A percentile compares a stretch with the other conserved stretches of the same genome.
These are phyloP conservation scores for Hylaea fasciaria DNA, from an alignment of 2,888 invertebrate genomes.

Conservation along the genomic window DNA sequence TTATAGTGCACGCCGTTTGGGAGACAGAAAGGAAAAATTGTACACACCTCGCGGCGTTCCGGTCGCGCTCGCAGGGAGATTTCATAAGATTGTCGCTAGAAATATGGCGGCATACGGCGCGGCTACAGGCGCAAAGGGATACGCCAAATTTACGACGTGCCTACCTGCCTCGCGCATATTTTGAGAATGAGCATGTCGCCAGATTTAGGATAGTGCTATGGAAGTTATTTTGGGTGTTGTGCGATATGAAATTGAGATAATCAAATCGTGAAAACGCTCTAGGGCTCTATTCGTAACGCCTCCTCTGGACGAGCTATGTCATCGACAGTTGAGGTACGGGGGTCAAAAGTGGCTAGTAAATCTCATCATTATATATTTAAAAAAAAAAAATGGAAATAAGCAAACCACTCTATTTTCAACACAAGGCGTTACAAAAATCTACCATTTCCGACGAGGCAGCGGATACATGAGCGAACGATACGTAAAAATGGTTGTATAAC, in stretches of 20 bases:
- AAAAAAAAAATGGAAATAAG: background rate
- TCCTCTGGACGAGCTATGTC: no score
- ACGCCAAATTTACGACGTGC: slow-evolving; percentile 15
- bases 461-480: background rate
- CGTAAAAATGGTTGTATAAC: no score
- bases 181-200: background rate
- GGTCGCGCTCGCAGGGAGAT: slow-evolving; percentile 30
- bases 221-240: background rate
- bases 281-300: no score
- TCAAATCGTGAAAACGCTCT: no score
- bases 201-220: slow-evolving; percentile 8
- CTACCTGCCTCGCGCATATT: slow-evolving; percentile 3
- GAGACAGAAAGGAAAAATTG: slow-evolving; percentile 52
- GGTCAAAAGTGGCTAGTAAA: no score
- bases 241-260: background rate
- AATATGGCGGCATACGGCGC: slow-evolving; percentile 14
- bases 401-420: background rate
- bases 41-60: slow-evolving; percentile 43
- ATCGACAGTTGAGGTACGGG: no score
- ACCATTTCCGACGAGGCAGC: slow-evolving; percentile 5
- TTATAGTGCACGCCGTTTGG: slow-evolving; percentile 54
- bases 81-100: slow-evolving; percentile 25
- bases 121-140: slow-evolving; percentile 11
- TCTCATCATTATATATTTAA: no score
- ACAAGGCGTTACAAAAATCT: slow-evolving; percentile 11